Evolutionary conservation across 2,888 invertebrate species (phyloP).

Genomic region (Lagria hirta): DNA sequence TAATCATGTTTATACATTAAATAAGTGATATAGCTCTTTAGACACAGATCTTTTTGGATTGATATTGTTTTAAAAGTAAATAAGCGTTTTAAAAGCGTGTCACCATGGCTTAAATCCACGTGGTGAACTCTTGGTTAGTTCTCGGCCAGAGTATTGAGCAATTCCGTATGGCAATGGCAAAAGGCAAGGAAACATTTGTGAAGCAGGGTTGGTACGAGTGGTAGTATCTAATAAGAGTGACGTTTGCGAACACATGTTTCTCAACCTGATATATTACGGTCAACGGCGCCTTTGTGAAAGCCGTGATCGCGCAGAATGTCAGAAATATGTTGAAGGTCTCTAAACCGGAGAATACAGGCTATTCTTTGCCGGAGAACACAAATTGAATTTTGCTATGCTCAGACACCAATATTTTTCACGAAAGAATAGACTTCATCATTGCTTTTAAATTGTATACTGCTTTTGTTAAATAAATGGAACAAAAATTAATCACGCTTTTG

Average conservation of each 20-base stretch:
- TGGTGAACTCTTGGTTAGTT: too few relatives aligned
- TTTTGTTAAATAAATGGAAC: conserved; percentile 27
- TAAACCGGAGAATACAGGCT: conserved; percentile 34
- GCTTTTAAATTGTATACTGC: conserved; percentile 25
- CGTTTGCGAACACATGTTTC: conserved; percentile 40
- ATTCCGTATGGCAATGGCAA: conserved; percentile 16
- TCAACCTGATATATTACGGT: conserved; percentile 44
- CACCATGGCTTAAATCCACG: too few relatives aligned
- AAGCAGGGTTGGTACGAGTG: conserved; percentile 8
- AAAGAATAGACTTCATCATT: conserved; percentile 32
- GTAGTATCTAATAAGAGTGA: conserved; percentile 30
- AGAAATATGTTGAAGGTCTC: conserved; percentile 42
- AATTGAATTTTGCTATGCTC: conserved; percentile 42
- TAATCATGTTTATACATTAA: too few relatives aligned
- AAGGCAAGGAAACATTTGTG: conserved; percentile 12
- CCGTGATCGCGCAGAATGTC: conserved; percentile 39
- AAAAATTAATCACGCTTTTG: conserved; percentile 26
- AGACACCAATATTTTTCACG: conserved; percentile 41
- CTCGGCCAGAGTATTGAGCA: conserved; percentile 17
- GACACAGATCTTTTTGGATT: too few relatives aligned
- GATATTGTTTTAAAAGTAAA: too few relatives aligned
- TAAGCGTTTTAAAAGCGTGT: too few relatives aligned
- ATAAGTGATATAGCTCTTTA: too few relatives aligned
- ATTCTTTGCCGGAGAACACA: conserved; percentile 38
- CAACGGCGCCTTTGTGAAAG: conserved; percentile 38